Base-by-base conservation (phyloP, 2,113 vertebrate genomes). In the Burhinus bistriatus region DNA sequence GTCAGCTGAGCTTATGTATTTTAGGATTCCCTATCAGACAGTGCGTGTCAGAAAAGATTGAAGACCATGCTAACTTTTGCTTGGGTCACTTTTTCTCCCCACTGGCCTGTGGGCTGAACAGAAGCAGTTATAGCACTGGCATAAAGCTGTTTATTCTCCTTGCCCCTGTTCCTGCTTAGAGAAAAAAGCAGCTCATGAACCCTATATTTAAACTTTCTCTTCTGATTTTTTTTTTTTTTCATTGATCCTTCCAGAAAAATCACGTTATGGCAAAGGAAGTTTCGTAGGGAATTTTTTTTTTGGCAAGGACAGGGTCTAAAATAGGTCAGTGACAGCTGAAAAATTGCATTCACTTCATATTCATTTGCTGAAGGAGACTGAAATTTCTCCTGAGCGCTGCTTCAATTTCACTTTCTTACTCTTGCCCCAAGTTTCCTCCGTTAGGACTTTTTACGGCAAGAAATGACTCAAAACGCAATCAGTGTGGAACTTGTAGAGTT, bases 321-420 rank as follows among this genome's bases (percentile, higher is more conserved):
- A 95, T 87, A 94, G 94, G 95, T 94, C 94, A 92, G 34, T 51
- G 83, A 66, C 70, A 93, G 92, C 68, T 92, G 80, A 95, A 94
- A 84, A 96, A 96, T 59, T 91, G 47, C 75, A 78, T 91, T 89
- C 38, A 52, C 89, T 93, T 94, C 65, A 64, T 66, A 83, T 64
- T 90, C 45, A 21, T 85, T 94, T 2, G 0, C 55, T 83, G 82
- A 94, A 93, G 61, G 81, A 80, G 64, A 62, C 71, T 94, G 77
- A 93, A 91, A 94, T 95, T 91, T 87, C 93, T 94, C 81, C 70
- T 69, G 81, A 95, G 51, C 75, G 14, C 58, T 71, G 68, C 79
- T 95, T 93, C 58, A 47, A 68, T 94, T 93, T 81, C 64, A 47
- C 64, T 90, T 83, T 66, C 52, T 79, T 73, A 42, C 58, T 77